Evolutionary conservation across 2,888 invertebrate genomes (phyloP), one percentile per base, ranked within the genome.

Genomic region (Andrena hattorfiana): DNA sequence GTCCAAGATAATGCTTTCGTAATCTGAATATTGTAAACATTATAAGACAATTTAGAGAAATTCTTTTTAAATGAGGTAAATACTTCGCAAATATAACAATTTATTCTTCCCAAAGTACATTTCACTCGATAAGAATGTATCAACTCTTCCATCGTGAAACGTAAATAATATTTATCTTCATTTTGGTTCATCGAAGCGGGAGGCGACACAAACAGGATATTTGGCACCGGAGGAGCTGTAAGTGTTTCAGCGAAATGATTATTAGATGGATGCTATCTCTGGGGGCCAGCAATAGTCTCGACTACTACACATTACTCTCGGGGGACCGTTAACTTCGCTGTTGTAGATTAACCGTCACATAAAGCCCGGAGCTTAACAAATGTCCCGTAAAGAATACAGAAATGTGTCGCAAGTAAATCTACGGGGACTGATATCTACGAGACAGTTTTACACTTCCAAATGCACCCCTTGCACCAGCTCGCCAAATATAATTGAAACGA

Each of bases 291-390:
- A 72, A 72, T 67, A 71, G 80, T 67, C 54, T 75, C 42, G 62
- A 32, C 67, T 48, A 51, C 48, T 76, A 69, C 68, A 60, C 30
- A 73, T 81, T 80, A 69, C 73, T 51, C 81, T 64, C 81, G 1
- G 13, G 81, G 48, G 81, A 69, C 49, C 63, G 62, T 49, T 81
- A 80, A 49, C 42, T 56, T 20, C 68, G 7, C 68, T 56, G 64
- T 63, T 68, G 49, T 69, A 79, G 62, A 81, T 79, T 81, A 81
- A 81, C 49, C 80, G 80, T 81, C 80, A 73, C 80, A 63, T 81
- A 81, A 73, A 81, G 64, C 81, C 28, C 49, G 23, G 62, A 51
- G 48, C 69, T 30, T 62, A 81, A 71, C 71, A 71, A 81, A 81
- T 79, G 67, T 48, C 80, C 13, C 32, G 79, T 81, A 72, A 81